Percentiles rank a stretch among this genome's conserved stretches.
These are phyloP conservation scores for Melieria picta DNA, from an alignment of 2,888 invertebrate species.

Conservation along the genomic window DNA sequence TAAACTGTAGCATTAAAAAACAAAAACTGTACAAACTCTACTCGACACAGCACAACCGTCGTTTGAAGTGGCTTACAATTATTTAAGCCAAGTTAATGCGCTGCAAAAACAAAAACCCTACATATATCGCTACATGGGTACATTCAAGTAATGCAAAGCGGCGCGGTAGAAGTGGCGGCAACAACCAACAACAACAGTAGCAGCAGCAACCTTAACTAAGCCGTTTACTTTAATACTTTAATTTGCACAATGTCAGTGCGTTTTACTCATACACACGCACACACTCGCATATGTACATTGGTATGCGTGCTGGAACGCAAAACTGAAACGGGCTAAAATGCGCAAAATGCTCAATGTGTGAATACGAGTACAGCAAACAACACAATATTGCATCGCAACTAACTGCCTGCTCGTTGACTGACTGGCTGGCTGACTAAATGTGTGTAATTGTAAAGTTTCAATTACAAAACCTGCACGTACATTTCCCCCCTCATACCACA, in stretches of 20 bases:
- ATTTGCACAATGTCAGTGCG: conserved; percentile 28
- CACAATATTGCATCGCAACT: background rate
- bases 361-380: background rate
- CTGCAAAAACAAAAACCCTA: conserved; percentile 18
- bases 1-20: no score
- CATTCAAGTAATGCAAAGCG: no score
- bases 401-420: no score
- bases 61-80: conserved; percentile 12
- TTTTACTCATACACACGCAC: background rate
- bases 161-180: no score
- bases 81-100: conserved; percentile 23
- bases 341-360: background rate
- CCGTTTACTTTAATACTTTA: conserved; percentile 21
- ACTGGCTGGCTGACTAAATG: no score
- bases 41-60: background rate
- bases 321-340: background rate
- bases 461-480: conserved; percentile 11
- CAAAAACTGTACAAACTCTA: no score
- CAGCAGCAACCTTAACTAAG: no score
- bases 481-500: no score
- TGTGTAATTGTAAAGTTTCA: conserved; percentile 13
- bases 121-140: no score
- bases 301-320: background rate
- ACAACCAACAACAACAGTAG: no score
- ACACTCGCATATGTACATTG: conserved; percentile 2